Base-by-base conservation (phyloP, 2,797 vertebrate genomes). In the Apodemus agrarius region DNA sequence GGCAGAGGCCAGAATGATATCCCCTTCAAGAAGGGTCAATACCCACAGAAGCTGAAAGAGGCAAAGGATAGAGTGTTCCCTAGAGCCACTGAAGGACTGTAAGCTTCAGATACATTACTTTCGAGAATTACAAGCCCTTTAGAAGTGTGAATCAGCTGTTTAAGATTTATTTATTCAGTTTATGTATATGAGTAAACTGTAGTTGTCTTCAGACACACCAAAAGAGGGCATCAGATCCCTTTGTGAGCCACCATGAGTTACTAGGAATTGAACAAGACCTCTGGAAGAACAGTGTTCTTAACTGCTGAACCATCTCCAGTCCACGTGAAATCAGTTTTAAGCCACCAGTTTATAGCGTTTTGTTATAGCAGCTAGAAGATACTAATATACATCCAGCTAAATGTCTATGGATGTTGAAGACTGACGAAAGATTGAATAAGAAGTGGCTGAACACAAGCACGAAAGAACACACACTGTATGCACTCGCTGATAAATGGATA, bases 111-210 rank as follows among this genome's bases (percentile, higher is more conserved):
- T n/a, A 79, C 8, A 34, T n/a, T 84, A 40, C 78, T 65, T 93
- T 96, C 74, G 49, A 74, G n/a, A 7, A 95, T 57, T 92, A 92
- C 69, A 76, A n/a, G n/a, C n/a, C n/a, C n/a, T n/a, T n/a, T n/a
- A n/a, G n/a, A n/a, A n/a, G n/a, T 80, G 61, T 26, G 54, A 90
- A 37, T 74, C n/a, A n/a, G 54, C 31, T 14, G 12, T 31, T 31
- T 13, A 65, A 31, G 29, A n/a, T n/a, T n/a, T n/a, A n/a, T n/a
- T 67, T 67, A 67, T 67, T 67, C 31, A 67, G 13, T 67, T 65
- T 67, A 67, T 67, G 65, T 67, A 34, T 34, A 67, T 67, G 65
- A 34, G 29, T 34, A 67, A 4, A 65, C 63, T 65, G 26, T 65
- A 65, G 63, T 26, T 29, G 26, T 65, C 63, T 29, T 65, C 63